Evolutionary conservation across 2,888 invertebrate species (phyloP).

Genomic region (Dasysyrphus tricinctus): DNA sequence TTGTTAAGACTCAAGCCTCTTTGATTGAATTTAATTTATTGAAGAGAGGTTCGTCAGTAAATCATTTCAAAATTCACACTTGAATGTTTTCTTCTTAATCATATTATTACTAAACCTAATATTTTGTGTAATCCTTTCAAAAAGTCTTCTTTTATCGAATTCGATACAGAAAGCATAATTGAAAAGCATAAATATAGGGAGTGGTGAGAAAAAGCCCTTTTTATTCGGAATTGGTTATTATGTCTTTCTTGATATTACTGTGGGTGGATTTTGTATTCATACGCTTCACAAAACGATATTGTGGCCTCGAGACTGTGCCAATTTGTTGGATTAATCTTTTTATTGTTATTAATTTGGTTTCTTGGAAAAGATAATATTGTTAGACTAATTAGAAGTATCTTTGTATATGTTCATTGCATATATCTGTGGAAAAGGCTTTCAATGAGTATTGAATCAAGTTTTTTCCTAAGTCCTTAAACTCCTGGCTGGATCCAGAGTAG

Average conservation of each 20-base stretch:
- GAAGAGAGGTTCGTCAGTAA: background rate
- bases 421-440: background rate
- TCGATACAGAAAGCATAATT: background rate
- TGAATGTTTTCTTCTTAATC: background rate
- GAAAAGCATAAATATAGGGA: background rate
- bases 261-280: background rate
- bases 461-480: background rate
- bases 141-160: background rate
- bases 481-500: too few relatives aligned
- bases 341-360: constrained; percentile 39
- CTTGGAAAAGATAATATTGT: constrained; percentile 17
- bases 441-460: background rate
- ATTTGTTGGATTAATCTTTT: constrained; percentile 60
- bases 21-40: constrained; percentile 41
- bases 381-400: background rate
- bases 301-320: constrained; percentile 47
- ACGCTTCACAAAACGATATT: constrained; percentile 15
- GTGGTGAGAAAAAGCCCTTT: background rate
- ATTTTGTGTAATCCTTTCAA: background rate
- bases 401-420: constrained; percentile 5
- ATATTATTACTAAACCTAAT: background rate
- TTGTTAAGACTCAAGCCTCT: constrained; percentile 3
- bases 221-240: background rate
- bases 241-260: background rate
- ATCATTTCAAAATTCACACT: background rate